phyloP scores from a whole-genome alignment of 1,140 invertebrate genomes.

The Panonychus citri region DNA sequence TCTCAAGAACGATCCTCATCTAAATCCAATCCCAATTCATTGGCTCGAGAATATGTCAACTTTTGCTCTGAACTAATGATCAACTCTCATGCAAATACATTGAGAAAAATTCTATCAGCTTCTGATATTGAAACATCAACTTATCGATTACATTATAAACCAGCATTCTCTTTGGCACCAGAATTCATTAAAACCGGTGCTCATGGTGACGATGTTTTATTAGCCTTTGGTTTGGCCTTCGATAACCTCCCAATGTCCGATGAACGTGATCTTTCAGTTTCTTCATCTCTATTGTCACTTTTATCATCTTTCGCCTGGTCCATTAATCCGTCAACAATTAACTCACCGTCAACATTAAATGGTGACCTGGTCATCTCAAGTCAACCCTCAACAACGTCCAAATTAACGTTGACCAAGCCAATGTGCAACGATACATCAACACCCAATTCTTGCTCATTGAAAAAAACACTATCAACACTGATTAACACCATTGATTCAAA shows the following conservation, averaged over 20 bases:
- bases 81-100: neutral
- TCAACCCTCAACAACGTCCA: too few relatives aligned
- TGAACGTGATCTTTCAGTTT: neutral
- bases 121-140: neutral
- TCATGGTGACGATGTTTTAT: conserved; percentile 17
- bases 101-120: too few relatives aligned
- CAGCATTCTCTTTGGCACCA: conserved; percentile 14
- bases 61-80: neutral
- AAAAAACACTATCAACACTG: too few relatives aligned
- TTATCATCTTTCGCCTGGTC: too few relatives aligned
- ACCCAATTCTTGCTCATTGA: too few relatives aligned
- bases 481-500: too few relatives aligned
- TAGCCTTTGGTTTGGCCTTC: conserved; percentile 14
- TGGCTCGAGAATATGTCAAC: neutral
- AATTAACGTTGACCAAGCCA: too few relatives aligned
- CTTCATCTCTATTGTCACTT: too few relatives aligned
- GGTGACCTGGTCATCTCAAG: too few relatives aligned
- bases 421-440: too few relatives aligned
- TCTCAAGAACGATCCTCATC: neutral
- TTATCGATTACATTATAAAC: conserved; percentile 10
- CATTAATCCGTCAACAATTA: too few relatives aligned
- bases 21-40: neutral
- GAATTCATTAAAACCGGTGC: conserved; percentile 11
- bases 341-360: too few relatives aligned
- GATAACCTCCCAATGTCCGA: neutral